Evolutionary conservation across 2,888 invertebrate species (phyloP).

Genomic region (Tubiluchus corallicola): DNA sequence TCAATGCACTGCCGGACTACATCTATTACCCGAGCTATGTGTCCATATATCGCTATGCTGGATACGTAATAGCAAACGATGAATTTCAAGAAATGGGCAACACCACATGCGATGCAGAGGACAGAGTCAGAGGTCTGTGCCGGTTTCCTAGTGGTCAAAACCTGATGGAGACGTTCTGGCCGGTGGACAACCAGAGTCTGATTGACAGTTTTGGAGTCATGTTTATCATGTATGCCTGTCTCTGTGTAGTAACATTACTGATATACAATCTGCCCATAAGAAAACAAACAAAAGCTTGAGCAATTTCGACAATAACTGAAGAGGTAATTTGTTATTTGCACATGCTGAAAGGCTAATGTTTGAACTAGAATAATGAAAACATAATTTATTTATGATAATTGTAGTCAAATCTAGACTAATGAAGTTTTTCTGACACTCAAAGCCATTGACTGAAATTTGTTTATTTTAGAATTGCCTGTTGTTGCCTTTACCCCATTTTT

Average conservation of each 20-base stretch:
- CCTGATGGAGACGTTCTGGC: neutral
- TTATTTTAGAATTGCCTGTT: too few species aligned
- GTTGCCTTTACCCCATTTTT: too few species aligned
- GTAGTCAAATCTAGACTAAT: too few species aligned
- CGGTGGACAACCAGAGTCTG: neutral
- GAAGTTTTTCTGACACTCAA: too few species aligned
- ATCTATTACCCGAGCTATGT: neutral
- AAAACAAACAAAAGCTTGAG: too few species aligned
- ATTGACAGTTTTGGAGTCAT: constrained; percentile 54
- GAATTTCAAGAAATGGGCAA: neutral
- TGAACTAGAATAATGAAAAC: too few species aligned
- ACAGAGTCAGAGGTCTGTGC: neutral
- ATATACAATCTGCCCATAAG: too few species aligned
- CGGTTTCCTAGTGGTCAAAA: neutral
- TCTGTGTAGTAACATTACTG: constrained; percentile 62
- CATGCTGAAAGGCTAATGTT: too few species aligned
- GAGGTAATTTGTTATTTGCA: too few species aligned
- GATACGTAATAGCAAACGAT: neutral
- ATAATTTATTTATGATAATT: too few species aligned
- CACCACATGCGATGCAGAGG: neutral
- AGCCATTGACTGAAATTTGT: too few species aligned
- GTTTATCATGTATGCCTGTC: constrained; percentile 59
- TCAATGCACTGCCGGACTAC: constrained; percentile 1
- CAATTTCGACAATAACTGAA: too few species aligned
- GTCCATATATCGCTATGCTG: neutral